Evolutionary conservation across 64 coral and sea anemone genomes (phyloP), one percentile per base, ranked within the genome.

Genomic region (Trachythela sp.): DNA sequence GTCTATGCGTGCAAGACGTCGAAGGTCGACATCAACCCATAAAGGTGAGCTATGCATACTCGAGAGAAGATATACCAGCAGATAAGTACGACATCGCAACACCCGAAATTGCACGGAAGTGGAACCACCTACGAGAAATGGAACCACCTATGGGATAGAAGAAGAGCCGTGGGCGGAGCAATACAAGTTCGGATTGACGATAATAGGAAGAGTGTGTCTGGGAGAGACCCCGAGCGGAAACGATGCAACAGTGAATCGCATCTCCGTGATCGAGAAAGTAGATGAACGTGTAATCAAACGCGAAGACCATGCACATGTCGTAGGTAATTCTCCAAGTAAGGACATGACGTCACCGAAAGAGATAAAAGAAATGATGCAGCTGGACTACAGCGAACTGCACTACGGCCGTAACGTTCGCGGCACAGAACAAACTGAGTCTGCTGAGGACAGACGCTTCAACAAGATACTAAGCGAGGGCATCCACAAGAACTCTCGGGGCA

Each of bases 321-420:
- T 52, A 20, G 8, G 49, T 20, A 52, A 52, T 52, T 52, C 49
- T 1, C 49, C 49, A 10, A 52, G 20, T 76, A 84, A 84, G 48
- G 75, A 58, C 75, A 90, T 50, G 51, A 90, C 80, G 34, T 49
- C 43, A 75, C 89, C 80, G 0, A 43, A 36, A 84, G 71, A 90
- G 37, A 22, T 90, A 84, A 72, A 60, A 50, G 24, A 83, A 60
- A 91, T 91, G 83, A 91, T 91, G 83, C 42, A 91, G 89, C 77
- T 91, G 13, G 83, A 91, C 34, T 91, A 91, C 51, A 91, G 40
- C 15, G 89, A 91, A 67, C 70, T 85, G 9, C 89, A 85, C 80
- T 42, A 83, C 41, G 59, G 80, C 31, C 88, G 41, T 54, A 40
- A 39, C 24, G 85, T 64, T 60, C 36, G 70, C 35, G 54, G n/a